Evolutionary conservation across 2,888 invertebrate genomes (phyloP).

Genomic region (Stenurella melanura): DNA sequence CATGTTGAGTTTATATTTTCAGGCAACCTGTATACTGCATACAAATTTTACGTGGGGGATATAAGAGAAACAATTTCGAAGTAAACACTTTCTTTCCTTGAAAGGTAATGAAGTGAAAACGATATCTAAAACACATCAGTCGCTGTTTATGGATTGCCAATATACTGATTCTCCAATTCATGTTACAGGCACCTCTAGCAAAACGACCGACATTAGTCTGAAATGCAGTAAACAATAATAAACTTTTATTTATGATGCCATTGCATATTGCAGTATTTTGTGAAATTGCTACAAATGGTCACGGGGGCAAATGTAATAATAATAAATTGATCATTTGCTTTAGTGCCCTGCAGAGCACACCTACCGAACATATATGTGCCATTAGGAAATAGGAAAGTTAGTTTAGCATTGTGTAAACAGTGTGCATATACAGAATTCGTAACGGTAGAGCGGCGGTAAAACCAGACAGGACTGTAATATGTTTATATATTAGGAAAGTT

Average conservation of each 20-base stretch:
- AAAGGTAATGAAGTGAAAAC: background rate
- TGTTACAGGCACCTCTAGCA: background rate
- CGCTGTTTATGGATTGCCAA: background rate
- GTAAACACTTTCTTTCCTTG: background rate
- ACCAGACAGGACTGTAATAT: background rate
- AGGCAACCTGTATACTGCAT: background rate
- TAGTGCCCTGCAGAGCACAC: slow-evolving; percentile 12
- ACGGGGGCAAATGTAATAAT: slow-evolving; percentile 22
- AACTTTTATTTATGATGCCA: slow-evolving; percentile 29
- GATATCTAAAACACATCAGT: background rate
- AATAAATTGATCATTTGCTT: slow-evolving; percentile 36
- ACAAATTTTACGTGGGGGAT: background rate
- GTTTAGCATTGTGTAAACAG: slow-evolving; percentile 12
- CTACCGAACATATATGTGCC: slow-evolving; percentile 7
- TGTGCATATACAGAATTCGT: slow-evolving; percentile 7
- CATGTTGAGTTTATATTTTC: background rate
- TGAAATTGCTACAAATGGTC: slow-evolving; percentile 16
- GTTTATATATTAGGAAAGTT: background rate
- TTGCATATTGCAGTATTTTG: slow-evolving; percentile 30
- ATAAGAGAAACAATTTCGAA: background rate
- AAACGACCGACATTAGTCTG: background rate
- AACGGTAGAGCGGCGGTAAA: background rate
- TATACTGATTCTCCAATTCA: background rate
- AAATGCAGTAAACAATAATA: slow-evolving; percentile 23
- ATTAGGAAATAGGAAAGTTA: slow-evolving; percentile 25